Evolutionary conservation across 2,888 invertebrate genomes (phyloP), one percentile per base, ranked within the genome.

Genomic region (Cerceris ruficornis): DNA sequence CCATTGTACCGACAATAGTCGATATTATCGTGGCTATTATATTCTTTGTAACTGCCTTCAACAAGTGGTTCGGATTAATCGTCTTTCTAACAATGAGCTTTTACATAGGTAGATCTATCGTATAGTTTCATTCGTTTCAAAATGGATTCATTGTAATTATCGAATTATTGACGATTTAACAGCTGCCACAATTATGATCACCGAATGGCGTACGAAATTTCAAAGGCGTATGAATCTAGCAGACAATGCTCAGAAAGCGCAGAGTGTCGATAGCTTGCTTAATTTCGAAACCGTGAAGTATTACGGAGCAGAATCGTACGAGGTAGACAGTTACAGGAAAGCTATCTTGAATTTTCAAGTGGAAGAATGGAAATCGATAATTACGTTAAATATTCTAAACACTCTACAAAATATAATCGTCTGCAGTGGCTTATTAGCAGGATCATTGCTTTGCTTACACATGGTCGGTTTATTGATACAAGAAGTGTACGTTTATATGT

Each of bases 251-350:
- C 96, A 97, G 75, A 96, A 97, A 88, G 97, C 98, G 6, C 95
- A 96, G 75, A 98, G 98, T 69, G 98, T 99, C 0, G 99, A 99
- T 93, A 99, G 99, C 0, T 93, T 99, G 68, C 94, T 99, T 13
- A 99, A 99, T 93, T 99, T 98, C 93, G 99, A 99, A 93, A 99
- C 99, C 0, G 99, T 99, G 0, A 99, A 99, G 92, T 99, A 99
- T 93, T 99, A 99, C 91, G 97, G 97, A 6, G 98, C 98, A 0
- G 99, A 99, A 91, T 91, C 95, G 0, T 99, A 98, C 92, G 99
- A 99, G 93, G 97, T 98, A 0, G 93, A 96, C 13, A 94, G 96
- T 11, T 99, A 98, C 90, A 94, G 95, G 80, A 95, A 96, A 15
- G 96, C 98, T n/a, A 97, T 99, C 85, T 90, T 96, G 4, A 95